These are phyloP conservation scores for Genyomyrus donnyi DNA, from an alignment of 2,113 vertebrate genomes.

Conservation along the genomic window DNA sequence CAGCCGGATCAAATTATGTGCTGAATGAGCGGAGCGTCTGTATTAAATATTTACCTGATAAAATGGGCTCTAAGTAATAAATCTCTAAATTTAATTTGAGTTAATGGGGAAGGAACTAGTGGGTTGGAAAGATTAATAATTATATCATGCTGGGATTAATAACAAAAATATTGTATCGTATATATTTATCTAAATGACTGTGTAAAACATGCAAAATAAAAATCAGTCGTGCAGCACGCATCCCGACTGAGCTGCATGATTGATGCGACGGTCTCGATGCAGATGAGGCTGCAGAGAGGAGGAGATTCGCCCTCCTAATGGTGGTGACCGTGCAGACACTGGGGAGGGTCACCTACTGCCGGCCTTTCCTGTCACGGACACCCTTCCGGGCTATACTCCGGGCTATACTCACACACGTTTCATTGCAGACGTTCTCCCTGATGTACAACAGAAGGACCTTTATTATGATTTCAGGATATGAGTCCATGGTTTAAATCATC, in stretches of 20 bases:
- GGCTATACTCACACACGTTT: background rate
- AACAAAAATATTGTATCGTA: background rate
- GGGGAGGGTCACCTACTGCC: background rate
- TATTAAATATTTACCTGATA: background rate
- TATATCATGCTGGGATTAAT: background rate
- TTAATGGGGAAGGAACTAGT: background rate
- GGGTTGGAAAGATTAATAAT: background rate
- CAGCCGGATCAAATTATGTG: background rate
- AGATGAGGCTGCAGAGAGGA: background rate
- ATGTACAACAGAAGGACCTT: background rate
- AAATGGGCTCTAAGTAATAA: background rate
- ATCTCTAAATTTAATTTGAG: background rate
- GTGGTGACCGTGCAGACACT: background rate
- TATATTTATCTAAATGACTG: background rate
- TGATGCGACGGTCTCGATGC: background rate
- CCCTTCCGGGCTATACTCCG: background rate
- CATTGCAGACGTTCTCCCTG: background rate
- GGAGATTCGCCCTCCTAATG: background rate
- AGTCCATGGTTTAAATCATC: background rate
- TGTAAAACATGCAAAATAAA: constrained; percentile 2
- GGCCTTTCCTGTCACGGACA: background rate
- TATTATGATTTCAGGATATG: background rate
- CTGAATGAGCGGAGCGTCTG: background rate
- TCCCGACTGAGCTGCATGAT: background rate
- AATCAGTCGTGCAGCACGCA: background rate